Evolutionary conservation across 92 coral and sea anemone species (phyloP).

Genomic region (Parazoanthus darwini): DNA sequence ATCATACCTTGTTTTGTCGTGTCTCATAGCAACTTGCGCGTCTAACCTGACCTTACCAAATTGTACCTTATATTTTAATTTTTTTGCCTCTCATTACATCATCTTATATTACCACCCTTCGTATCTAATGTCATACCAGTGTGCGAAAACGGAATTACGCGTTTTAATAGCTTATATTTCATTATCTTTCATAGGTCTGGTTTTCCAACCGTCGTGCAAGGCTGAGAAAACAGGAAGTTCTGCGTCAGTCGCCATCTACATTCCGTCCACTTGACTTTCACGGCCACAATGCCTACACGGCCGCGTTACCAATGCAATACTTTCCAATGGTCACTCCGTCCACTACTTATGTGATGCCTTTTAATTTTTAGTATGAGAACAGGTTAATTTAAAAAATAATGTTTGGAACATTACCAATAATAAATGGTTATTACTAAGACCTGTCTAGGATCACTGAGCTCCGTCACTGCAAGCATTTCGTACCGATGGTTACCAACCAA

Average conservation of each 20-base stretch:
- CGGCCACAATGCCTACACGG: constrained; percentile 2
- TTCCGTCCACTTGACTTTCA: constrained; percentile 28
- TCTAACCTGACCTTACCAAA: no score
- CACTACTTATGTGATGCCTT: constrained; percentile 4
- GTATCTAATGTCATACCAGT: no score
- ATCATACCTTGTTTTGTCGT: no score
- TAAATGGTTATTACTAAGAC: background rate
- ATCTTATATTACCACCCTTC: no score
- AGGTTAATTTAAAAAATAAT: background rate
- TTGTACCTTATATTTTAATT: no score
- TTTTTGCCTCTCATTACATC: no score
- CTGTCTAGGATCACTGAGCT: background rate
- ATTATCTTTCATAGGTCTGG: constrained; percentile 47
- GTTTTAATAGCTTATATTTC: background rate
- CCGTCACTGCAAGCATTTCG: background rate
- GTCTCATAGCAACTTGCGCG: no score
- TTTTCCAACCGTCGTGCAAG: constrained; percentile 62
- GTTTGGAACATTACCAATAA: background rate
- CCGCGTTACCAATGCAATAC: constrained; percentile 15
- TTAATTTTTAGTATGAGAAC: background rate
- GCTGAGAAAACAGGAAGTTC: constrained; percentile 54
- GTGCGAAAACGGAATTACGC: background rate
- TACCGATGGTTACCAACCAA: background rate
- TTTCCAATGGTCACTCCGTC: constrained; percentile 2
- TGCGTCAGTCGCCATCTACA: constrained; percentile 9